Conservation (phyloP, 2,113 vertebrate species). For the Fregata magnificens region DNA sequence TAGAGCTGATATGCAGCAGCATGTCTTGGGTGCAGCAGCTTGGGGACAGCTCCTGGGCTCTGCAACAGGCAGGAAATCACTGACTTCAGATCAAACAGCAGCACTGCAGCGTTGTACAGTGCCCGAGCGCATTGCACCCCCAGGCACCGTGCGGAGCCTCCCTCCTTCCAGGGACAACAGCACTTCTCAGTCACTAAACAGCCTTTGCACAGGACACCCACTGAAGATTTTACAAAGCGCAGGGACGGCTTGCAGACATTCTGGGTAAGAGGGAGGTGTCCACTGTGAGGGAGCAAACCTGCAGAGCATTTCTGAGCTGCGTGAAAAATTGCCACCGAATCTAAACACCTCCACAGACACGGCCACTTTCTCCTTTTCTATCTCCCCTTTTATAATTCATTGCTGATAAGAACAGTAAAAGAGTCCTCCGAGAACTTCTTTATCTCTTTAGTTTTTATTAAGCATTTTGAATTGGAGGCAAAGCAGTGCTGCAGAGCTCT, state of each 20-base stretch:
- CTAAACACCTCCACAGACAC: rapidly evolving
- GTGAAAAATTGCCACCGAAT: rapidly evolving
- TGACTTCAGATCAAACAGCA: background rate
- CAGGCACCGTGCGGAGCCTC: rapidly evolving
- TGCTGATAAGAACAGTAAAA: background rate
- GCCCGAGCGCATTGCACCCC: no score
- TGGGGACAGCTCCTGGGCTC: rapidly evolving
- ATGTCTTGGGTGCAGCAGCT: background rate
- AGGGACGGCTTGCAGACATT: background rate
- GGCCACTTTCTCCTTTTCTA: background rate
- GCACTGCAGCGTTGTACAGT: rapidly evolving
- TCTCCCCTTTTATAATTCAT: background rate
- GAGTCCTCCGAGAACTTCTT: background rate
- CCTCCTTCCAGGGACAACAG: background rate
- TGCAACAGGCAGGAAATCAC: no score
- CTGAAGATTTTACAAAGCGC: background rate
- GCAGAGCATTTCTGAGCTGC: background rate
- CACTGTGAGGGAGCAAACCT: rapidly evolving
- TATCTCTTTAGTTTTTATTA: background rate
- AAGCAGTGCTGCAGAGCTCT: background rate
- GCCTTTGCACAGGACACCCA: background rate
- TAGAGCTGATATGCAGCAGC: background rate
- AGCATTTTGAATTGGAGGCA: rapidly evolving
- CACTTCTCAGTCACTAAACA: background rate
- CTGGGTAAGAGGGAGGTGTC: background rate